phyloP scores from a whole-genome alignment of 2,888 invertebrate species.

The Lithophane socia region DNA sequence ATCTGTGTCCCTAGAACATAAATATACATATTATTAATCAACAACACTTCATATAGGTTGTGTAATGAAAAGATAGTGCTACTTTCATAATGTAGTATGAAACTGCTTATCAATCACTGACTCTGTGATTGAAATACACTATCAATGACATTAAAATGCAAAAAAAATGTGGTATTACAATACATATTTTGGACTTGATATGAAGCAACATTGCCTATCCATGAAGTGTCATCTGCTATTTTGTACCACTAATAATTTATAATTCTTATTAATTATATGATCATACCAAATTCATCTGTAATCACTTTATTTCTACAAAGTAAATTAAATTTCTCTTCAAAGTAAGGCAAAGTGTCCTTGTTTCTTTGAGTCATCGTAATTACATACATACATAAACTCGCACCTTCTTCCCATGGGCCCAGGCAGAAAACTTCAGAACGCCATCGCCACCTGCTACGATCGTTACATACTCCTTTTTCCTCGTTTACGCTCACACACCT shows the following conservation, averaged over 20 bases:
- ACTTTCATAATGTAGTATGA: slow-evolving; percentile 22
- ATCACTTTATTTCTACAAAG: neutral
- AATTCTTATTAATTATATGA: too few species aligned
- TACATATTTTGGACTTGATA: neutral
- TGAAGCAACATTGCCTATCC: neutral
- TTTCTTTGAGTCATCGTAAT: neutral
- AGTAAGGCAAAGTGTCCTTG: neutral
- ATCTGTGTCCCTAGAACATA: slow-evolving; percentile 16
- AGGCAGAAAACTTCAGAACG: too few species aligned
- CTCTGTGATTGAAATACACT: slow-evolving; percentile 6
- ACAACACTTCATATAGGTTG: slow-evolving; percentile 28
- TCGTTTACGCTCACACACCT: neutral
- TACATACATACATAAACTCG: neutral
- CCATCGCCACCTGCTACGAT: too few species aligned
- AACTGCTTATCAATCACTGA: slow-evolving; percentile 33
- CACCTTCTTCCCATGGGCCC: too few species aligned
- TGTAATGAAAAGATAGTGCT: slow-evolving; percentile 32
- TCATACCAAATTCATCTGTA: neutral
- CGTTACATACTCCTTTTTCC: too few species aligned
- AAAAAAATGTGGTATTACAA: neutral
- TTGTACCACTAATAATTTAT: neutral
- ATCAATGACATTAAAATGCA: neutral
- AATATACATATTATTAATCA: slow-evolving; percentile 9
- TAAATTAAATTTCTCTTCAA: neutral
- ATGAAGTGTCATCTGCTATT: neutral